Conservation (phyloP, 1,140 invertebrate species). For the Bombus superbus region DNA sequence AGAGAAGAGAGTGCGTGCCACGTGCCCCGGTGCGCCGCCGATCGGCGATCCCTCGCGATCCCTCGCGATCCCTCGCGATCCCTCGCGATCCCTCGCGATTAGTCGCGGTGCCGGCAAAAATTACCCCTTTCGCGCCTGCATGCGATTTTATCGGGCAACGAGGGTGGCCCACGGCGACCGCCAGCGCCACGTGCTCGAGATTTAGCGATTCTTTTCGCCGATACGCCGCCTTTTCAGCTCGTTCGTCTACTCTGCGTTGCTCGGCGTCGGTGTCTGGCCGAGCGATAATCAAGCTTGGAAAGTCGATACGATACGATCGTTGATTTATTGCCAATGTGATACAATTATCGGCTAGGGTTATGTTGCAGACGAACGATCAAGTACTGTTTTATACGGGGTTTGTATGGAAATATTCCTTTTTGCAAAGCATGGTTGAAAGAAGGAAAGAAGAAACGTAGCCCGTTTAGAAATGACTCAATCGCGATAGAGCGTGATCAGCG, state of each 20-base stretch:
- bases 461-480: slow-evolving; percentile 65
- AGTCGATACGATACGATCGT: too few relatives aligned
- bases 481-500: slow-evolving; percentile 57
- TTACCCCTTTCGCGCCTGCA: slow-evolving; percentile 10
- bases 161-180: slow-evolving; percentile 27
- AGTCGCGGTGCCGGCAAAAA: slow-evolving; percentile 49
- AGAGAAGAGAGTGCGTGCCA: slow-evolving; percentile 74
- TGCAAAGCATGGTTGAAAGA: slow-evolving; percentile 5
- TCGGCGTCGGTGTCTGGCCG: too few relatives aligned
- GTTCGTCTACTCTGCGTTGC: too few relatives aligned
- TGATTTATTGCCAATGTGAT: too few relatives aligned
- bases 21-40: slow-evolving; percentile 68
- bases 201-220: slow-evolving; percentile 28
- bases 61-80: background rate
- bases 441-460: slow-evolving; percentile 14
- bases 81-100: slow-evolving; percentile 55
- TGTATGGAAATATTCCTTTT: background rate
- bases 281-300: too few relatives aligned
- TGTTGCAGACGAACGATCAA: fast-evolving
- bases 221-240: background rate
- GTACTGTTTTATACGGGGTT: background rate
- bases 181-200: slow-evolving; percentile 3
- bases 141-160: slow-evolving; percentile 43
- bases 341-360: background rate
- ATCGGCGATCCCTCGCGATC: slow-evolving; percentile 59